Base-by-base conservation (phyloP, 1,140 invertebrate species). In the Geopemphigus sp. region DNA sequence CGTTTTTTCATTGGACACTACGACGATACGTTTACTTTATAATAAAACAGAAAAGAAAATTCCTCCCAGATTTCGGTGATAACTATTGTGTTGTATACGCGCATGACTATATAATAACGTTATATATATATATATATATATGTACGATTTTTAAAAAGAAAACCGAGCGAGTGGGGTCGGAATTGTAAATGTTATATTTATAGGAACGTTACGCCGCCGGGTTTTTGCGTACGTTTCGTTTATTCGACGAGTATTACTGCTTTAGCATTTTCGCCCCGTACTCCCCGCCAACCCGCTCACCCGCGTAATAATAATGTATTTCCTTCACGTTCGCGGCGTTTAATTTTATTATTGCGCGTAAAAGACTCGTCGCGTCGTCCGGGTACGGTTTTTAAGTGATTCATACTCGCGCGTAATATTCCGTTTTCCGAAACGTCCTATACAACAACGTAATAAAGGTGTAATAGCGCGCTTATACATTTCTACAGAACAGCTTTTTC, bases 291-390 rank as follows among this genome's bases (percentile, higher is more conserved):
- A 8, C 47, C 6, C 66, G 45, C 45, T 68, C 24, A 24, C 45
- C 15, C 15, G 10, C 5, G 2, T 5, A 19, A 68, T 29, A 50
- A 50, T 70, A 53, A 57, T 76, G 57, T 54, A 74, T 78, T 78
- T 78, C 19, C 17, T 78, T 50, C 74, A 78, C 74, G 74, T 78
- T 39, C 73, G 73, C 14, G 17, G 26, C 54, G 73, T 76, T 78
- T 78, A 63, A 63, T 78, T 78, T 78, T 63, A 78, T 63, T 59
- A 54, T 50, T 50, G 73, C 15, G 12, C 53, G 32, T 59, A 74
- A 76, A 76, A 76, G 14, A 76, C 73, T 76, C 73, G 17, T 76
- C 73, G 72, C 72, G 19, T 68, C 64, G 22, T 68, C n/a, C 32
- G 54, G n/a, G 32, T 74, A 74, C 29, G 32, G 73, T 45, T 76